Evolutionary conservation across 2,113 vertebrate genomes (phyloP), one percentile per base, ranked within the genome.

Genomic region (Speoplatyrhinus poulsoni): DNA sequence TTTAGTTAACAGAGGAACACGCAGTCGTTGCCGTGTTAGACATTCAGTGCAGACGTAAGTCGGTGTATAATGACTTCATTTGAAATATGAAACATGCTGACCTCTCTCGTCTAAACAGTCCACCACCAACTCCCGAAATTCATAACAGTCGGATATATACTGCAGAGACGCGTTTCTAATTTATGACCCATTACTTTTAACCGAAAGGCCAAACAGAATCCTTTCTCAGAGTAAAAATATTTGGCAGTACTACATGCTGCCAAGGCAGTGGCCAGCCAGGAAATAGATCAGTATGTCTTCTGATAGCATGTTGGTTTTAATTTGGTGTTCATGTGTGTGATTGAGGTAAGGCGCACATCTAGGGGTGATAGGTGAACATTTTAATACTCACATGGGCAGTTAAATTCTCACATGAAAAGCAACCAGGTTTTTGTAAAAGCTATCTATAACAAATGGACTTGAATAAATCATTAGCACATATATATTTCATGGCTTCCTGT

Each of bases 391-490:
- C 65, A 62, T 48, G 60, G 73, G 61, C 49, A 69, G 60, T 73
- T 60, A 26, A 64, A 67, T 54, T n/a, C 55, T 63, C 63, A 75
- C 82, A 69, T 82, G 69, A 76, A 73, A 79, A 57, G 59, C 53
- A 76, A 61, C 68, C 48, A 55, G 58, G 77, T 80, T 88, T 80
- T 80, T 82, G 68, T 84, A 59, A 84, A 88, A 76, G 72, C 82
- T 89, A 91, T 88, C 85, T 82, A 75, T 85, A 85, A 90, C 85
- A 89, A 87, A 90, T 76, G 76, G 56, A 59, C 65, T 77, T 90
- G 65, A 89, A 88, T 90, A 90, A 91, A 90, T 87, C 79, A 91
- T 87, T 10, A 70, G 62, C 66, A 55, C 77, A 87, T 90, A 65
- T 82, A 90, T 87, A 78, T 91, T 89, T 89, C 48, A 91, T 82